Conservation (phyloP, 2,113 vertebrate species). For the Mesocricetus auratus region DNA sequence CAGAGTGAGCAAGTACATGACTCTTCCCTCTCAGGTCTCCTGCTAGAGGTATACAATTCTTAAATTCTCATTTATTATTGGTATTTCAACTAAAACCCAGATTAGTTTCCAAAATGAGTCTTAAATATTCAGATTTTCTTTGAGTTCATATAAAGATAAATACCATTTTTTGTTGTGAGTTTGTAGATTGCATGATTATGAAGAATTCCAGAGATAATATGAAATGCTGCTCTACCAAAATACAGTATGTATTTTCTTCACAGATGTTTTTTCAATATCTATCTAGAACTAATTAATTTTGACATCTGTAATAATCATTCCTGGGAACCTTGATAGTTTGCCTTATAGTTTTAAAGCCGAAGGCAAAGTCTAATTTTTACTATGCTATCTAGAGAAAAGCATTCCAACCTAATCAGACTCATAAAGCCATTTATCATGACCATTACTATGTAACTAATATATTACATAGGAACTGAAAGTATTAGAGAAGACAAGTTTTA, state of each 20-base stretch:
- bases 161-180: not conserved
- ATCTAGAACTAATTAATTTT: conserved; percentile 17
- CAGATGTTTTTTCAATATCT: not conserved
- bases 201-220: not conserved
- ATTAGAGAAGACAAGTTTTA: not conserved
- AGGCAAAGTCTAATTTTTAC: not conserved
- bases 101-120: conserved; percentile 4
- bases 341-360: not conserved
- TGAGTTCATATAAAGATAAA: conserved; percentile 7
- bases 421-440: not conserved
- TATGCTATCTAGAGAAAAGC: not conserved
- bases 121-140: conserved; percentile 12
- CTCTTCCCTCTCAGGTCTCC: not conserved
- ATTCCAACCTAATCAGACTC: not conserved
- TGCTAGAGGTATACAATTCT: not conserved
- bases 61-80: not conserved
- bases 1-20: not conserved
- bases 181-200: not conserved
- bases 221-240: conserved; percentile 47
- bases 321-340: not conserved
- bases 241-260: not conserved
- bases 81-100: not conserved
- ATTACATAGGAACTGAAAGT: not conserved
- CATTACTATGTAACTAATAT: conserved; percentile 1
- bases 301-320: conserved; percentile 4